A percentile compares a stretch with the other conserved stretches of the same genome.
These are phyloP conservation scores for Rhagoletis pomonella DNA, from an alignment of 1,140 invertebrate genomes.

Conservation along the genomic window DNA sequence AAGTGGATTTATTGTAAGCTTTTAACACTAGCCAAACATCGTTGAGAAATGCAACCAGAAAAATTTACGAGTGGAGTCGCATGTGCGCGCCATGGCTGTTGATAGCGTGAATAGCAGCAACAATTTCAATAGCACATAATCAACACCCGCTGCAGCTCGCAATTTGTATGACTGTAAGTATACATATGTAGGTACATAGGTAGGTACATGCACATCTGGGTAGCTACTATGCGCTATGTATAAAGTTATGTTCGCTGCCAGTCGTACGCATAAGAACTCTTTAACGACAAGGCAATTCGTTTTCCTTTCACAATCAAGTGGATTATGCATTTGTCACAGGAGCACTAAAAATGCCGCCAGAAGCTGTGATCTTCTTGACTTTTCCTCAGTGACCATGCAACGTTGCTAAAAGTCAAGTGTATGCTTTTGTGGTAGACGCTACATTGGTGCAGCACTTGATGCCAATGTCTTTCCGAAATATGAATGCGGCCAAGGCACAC, in stretches of 20 bases:
- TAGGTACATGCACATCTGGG: background rate
- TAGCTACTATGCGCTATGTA: too few species aligned
- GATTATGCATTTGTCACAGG: constrained; percentile 34
- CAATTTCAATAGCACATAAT: constrained; percentile 28
- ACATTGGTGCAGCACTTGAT: background rate
- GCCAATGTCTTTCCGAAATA: background rate
- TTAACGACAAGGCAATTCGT: background rate
- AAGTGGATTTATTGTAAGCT: constrained; percentile 52
- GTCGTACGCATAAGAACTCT: background rate
- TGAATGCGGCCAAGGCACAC: background rate
- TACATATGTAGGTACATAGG: background rate
- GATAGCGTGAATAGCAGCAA: background rate
- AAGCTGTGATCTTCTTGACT: background rate
- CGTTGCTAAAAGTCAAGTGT: constrained; percentile 7
- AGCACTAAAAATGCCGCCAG: background rate
- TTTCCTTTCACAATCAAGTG: constrained; percentile 20
- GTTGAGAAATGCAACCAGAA: background rate
- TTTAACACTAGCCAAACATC: constrained; percentile 39
- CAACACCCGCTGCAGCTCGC: background rate
- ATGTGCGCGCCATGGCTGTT: background rate
- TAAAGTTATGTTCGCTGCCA: too few species aligned
- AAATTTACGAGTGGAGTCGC: background rate
- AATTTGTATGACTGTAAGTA: background rate
- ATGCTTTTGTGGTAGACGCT: background rate
- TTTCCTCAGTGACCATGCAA: background rate